phyloP scores from a whole-genome alignment of 2,113 vertebrate genomes.

The Cyanoramphus novaezelandiae region DNA sequence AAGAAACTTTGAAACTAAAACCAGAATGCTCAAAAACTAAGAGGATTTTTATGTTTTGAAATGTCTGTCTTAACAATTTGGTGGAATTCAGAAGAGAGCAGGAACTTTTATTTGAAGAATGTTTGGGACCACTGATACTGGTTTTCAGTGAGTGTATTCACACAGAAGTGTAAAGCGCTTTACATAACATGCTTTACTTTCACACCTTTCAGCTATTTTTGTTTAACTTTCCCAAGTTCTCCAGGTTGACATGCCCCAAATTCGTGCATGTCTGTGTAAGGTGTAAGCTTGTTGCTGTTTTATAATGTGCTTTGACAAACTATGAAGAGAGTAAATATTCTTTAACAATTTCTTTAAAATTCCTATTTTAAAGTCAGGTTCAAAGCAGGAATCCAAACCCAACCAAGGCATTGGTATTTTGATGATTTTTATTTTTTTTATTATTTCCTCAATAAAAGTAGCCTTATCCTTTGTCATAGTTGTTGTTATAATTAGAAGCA shows the following conservation, averaged over 20 bases:
- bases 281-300: not conserved
- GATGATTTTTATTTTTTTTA: not conserved
- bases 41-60: not conserved
- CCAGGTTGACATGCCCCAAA: not conserved
- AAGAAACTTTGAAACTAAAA: not conserved
- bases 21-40: not conserved
- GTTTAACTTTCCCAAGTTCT: constrained; percentile 28
- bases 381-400: not conserved
- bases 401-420: not conserved
- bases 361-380: not conserved
- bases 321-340: not conserved
- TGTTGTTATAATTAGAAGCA: not conserved
- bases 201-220: constrained; percentile 43
- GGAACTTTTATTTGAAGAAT: not conserved
- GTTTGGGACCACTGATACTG: not conserved
- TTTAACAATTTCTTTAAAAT: not conserved
- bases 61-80: not conserved
- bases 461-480: not conserved
- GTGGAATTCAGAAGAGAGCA: not conserved
- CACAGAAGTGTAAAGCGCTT: not conserved
- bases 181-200: constrained; percentile 9
- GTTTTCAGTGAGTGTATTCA: not conserved
- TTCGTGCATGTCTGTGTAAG: not conserved
- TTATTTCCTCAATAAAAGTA: not conserved
- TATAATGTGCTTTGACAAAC: not conserved